phyloP scores from a whole-genome alignment of 2,888 invertebrate genomes.

The Phengaris alcon region DNA sequence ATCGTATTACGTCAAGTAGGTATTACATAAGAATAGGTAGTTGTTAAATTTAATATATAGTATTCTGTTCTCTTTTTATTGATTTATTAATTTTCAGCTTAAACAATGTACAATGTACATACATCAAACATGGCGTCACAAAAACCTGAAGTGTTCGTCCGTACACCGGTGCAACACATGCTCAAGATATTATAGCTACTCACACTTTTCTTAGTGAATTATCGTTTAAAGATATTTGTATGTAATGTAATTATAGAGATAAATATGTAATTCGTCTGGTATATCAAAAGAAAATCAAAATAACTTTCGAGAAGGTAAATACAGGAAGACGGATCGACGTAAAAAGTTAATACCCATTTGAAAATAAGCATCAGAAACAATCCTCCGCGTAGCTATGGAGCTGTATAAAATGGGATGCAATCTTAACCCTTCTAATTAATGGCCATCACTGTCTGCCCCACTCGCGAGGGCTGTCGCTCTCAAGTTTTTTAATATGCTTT shows the following conservation, averaged over 20 bases:
- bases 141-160: too few species aligned
- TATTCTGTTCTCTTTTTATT: too few species aligned
- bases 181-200: too few species aligned
- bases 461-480: constrained; percentile 71
- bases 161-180: too few species aligned
- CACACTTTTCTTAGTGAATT: neutral
- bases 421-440: constrained; percentile 78
- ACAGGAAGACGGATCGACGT: neutral
- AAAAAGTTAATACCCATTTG: constrained; percentile 16
- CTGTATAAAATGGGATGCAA: constrained; percentile 21
- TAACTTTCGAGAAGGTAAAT: neutral
- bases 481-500: constrained; percentile 78
- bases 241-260: neutral
- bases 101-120: too few species aligned
- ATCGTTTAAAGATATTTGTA: neutral
- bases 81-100: too few species aligned
- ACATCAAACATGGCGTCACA: too few species aligned
- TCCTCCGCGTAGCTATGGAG: constrained; percentile 1
- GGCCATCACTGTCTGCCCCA: constrained; percentile 77
- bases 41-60: too few species aligned
- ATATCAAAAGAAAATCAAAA: neutral
- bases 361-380: neutral
- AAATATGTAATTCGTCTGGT: neutral
- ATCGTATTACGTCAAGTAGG: too few species aligned
- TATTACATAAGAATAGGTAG: too few species aligned